Evolutionary conservation across 2,888 invertebrate genomes (phyloP).

Genomic region (Arenicola marina): DNA sequence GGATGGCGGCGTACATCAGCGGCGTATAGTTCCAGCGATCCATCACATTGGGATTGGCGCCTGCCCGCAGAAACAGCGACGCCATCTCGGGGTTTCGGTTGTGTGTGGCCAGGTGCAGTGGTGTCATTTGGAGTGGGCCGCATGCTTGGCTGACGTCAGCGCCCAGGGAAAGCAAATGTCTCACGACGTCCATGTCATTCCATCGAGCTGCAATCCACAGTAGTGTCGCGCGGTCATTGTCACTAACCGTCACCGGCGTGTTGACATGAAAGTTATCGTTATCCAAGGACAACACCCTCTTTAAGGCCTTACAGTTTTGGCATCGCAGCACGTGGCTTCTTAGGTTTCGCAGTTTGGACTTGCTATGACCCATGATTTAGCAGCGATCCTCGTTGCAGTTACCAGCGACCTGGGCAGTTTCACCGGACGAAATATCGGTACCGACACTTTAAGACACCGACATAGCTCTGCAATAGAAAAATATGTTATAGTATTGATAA

Average conservation of each 20-base stretch:
- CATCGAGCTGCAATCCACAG: conserved; percentile 19
- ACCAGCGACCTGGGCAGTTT: too few species aligned
- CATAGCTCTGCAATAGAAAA: too few species aligned
- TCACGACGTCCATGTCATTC: conserved; percentile 10
- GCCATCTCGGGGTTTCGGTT: conserved; percentile 18
- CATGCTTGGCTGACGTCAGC: conserved; percentile 19
- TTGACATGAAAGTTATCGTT: conserved; percentile 11
- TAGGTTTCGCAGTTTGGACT: not conserved
- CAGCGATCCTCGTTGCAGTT: too few species aligned
- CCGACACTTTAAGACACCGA: too few species aligned
- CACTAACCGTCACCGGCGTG: conserved; percentile 12
- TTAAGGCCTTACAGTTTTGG: not conserved
- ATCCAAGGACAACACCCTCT: not conserved
- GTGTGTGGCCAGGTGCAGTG: conserved; percentile 22
- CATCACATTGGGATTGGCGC: conserved; percentile 72
- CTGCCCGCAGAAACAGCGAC: conserved; percentile 65
- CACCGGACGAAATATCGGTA: too few species aligned
- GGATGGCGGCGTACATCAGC: conserved; percentile 73
- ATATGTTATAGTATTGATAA: too few species aligned
- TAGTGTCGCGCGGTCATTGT: conserved; percentile 12
- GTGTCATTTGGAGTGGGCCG: conserved; percentile 18
- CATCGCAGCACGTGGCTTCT: not conserved
- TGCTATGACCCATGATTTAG: not conserved
- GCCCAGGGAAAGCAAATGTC: conserved; percentile 6
- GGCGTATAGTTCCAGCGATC: conserved; percentile 79